Base-by-base conservation (phyloP, 2,888 invertebrate genomes). In the Hyppa rectilinea region DNA sequence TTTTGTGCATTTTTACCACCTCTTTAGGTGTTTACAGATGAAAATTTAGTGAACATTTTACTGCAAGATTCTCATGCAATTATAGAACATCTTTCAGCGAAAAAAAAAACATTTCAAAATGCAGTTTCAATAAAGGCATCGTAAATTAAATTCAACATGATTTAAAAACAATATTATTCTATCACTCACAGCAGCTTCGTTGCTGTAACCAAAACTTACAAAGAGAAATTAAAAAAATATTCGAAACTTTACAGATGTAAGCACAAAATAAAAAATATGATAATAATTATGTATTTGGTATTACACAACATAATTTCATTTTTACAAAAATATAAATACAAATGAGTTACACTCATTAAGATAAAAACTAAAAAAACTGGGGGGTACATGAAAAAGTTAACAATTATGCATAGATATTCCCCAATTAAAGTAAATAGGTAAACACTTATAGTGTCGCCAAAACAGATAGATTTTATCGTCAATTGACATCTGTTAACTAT, bases 391-490 rank as follows among this genome's bases (percentile, higher is more conserved):
- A 77, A 80, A 78, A 76, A 78, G 80, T 80, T 85, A 86, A 85
- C 85, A 85, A 83, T 86, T 92, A 92, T 92, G 92, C 91, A 86
- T 88, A 90, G 88, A 92, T 90, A 89, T 87, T 87, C 88, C 86
- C 80, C 87, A 84, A 85, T 86, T 83, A 88, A 85, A 72, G 86
- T 78, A 87, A 85, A 87, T 86, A 87, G 87, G 88, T 83, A 90
- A 94, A 95, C 95, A 95, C 95, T 95, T 90, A 91, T 75, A 90
- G 95, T 95, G 94, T 91, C 89, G 87, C 66, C 87, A 84, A 90
- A 90, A 88, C 90, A 91, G 87, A 90, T 84, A 85, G 75, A 83
- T 85, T 91, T 93, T 93, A 93, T 89, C 87, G 91, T 93, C 92
- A 85, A 83, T 83, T 87, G 92, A 92, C 92, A 90, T 89, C 81